Base-by-base conservation (phyloP, 1,140 invertebrate species). In the Philaenus spumarius region DNA sequence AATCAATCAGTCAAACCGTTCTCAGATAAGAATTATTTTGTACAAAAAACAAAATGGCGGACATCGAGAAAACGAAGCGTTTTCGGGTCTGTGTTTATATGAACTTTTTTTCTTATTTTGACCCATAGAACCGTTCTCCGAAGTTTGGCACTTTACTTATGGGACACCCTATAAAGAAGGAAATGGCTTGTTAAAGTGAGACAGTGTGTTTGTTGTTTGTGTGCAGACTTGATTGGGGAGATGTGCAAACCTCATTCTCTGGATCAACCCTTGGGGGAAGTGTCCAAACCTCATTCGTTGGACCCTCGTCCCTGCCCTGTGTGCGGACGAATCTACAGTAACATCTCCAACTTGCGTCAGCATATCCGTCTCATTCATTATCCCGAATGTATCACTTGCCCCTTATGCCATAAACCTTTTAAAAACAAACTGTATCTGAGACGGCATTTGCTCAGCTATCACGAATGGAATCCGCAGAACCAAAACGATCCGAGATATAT, bases 281-380 rank as follows among this genome's bases (percentile, higher is more conserved):
- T 60, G 45, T 56, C 55, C 71, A 82, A 80, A 75, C 77, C 80
- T 72, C 80, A 83, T 75, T 82, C 80, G 70, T 75, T 83, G 75
- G 81, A 82, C 73, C 81, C 82, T 68, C 74, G 81, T 68, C 81
- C 82, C 63, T 87, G 86, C 78, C 82, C 80, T 71, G 81, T 84
- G 76, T 87, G 85, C 78, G 84, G 85, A 67, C 83, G 84, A 70
- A 82, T 85, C 72, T 87, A 87, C 80, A 85, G 82, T 79, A 87
- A 86, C 77, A 80, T 86, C 72, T 87, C 84, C 69, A 87, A 87
- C 77, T 80, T 87, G 70, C 79, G 84, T 66, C 85, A 87, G 76
- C 85, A 87, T 76, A 85, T 87, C 78, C 83, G 84, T 69, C 81
- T 87, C 64, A 86, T 87, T 75, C 85, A 87, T 77, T 84, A 84